Percentiles rank a stretch among this genome's conserved stretches.
Evolutionary conservation across 2,797 vertebrate species (phyloP).

Genomic region (Sorex maritimensis): DNA sequence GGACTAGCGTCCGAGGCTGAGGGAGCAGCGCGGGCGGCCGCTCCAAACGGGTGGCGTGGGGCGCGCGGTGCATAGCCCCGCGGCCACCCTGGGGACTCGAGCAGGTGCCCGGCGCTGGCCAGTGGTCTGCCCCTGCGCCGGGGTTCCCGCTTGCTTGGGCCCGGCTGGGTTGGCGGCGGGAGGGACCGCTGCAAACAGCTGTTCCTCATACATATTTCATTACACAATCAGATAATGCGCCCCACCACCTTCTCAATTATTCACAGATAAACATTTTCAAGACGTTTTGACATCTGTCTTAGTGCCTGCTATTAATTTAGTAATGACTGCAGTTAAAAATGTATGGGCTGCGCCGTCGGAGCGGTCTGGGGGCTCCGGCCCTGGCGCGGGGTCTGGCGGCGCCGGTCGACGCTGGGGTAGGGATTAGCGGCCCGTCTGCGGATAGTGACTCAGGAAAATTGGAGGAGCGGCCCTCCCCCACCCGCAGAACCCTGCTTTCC

Average conservation of each 20-base stretch:
- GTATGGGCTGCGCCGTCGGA: slow-evolving; percentile 87
- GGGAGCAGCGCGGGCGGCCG: no score
- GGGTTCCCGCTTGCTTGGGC: slow-evolving; percentile 82
- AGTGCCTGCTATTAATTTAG: slow-evolving; percentile 94
- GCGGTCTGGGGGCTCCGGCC: background rate
- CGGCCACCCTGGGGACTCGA: background rate
- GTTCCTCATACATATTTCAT: slow-evolving; percentile 99
- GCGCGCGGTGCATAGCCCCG: background rate
- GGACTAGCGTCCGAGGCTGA: no score
- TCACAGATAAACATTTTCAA: slow-evolving; percentile 96
- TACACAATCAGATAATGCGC: slow-evolving; percentile 94
- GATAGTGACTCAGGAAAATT: no score
- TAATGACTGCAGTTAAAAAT: slow-evolving; percentile 91
- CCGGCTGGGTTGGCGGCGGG: slow-evolving; percentile 90
- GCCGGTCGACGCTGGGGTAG: slow-evolving; percentile 58
- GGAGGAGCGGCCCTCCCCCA: background rate
- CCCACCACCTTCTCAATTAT: slow-evolving; percentile 94
- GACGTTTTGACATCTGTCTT: slow-evolving; percentile 97
- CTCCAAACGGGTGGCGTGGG: no score
- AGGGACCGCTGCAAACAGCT: slow-evolving; percentile 94
- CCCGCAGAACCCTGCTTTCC: background rate
- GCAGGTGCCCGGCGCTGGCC: slow-evolving; percentile 29
- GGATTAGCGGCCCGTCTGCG: slow-evolving; percentile 48
- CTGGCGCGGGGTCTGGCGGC: background rate
- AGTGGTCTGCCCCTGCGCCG: slow-evolving; percentile 83